Conservation (phyloP, 1,140 invertebrate species). For the Chrysoperla carnea region DNA sequence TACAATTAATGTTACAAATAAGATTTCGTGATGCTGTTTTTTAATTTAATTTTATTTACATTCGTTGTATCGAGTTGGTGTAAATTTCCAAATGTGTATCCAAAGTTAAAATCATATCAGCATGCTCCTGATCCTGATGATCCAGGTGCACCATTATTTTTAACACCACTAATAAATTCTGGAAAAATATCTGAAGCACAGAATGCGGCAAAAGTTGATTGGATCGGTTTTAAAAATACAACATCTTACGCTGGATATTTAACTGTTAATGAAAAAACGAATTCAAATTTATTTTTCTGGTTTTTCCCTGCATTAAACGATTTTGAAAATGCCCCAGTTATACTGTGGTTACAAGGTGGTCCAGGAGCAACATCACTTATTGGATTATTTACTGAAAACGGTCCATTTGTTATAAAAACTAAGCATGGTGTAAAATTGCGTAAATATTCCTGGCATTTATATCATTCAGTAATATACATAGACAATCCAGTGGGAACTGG, state of each 20-base stretch:
- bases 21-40: no score
- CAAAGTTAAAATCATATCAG: slow-evolving; percentile 8
- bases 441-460: slow-evolving; percentile 50
- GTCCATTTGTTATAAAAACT: slow-evolving; percentile 31
- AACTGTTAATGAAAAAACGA: slow-evolving; percentile 42
- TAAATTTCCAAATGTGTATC: slow-evolving; percentile 13
- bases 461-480: slow-evolving; percentile 60
- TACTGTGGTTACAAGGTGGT: slow-evolving; percentile 62
- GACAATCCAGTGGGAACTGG: slow-evolving; percentile 78
- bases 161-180: slow-evolving; percentile 29
- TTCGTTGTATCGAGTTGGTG: no score
- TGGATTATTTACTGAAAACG: slow-evolving; percentile 54
- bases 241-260: slow-evolving; percentile 43
- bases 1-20: no score
- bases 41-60: no score
- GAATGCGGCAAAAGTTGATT: slow-evolving; percentile 11
- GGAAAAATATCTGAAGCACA: slow-evolving; percentile 26
- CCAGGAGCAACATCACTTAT: slow-evolving; percentile 52
- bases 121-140: slow-evolving; percentile 13
- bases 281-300: slow-evolving; percentile 64
- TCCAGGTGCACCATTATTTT: slow-evolving; percentile 28
- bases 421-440: slow-evolving; percentile 25
- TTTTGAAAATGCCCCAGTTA: slow-evolving; percentile 33
- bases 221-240: slow-evolving; percentile 12
- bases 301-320: slow-evolving; percentile 44